phyloP scores from a whole-genome alignment of 2,113 vertebrate species.

The Corythoichthys intestinalis region DNA sequence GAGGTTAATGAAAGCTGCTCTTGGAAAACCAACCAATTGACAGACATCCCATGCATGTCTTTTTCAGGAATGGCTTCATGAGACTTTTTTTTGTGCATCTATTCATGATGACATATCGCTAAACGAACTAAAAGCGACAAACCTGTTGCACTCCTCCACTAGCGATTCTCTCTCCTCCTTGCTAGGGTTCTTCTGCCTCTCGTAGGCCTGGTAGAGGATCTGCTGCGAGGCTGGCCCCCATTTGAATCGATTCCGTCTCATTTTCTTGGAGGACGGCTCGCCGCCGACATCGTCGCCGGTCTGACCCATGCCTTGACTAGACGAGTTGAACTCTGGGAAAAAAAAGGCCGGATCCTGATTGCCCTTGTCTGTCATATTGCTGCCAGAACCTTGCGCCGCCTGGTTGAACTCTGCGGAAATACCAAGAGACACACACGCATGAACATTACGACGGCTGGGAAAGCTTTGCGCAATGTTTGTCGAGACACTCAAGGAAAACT shows the following conservation, averaged over 20 bases:
- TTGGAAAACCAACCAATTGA: too few species aligned
- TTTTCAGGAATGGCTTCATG: too few species aligned
- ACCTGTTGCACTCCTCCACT: constrained; percentile 99
- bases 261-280: constrained; percentile 96
- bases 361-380: constrained; percentile 89
- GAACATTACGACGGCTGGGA: neutral
- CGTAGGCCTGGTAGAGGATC: constrained; percentile 98
- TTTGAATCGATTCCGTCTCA: constrained; percentile 97
- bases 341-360: constrained; percentile 97
- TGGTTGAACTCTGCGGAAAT: constrained; percentile 96
- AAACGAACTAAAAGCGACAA: constrained; percentile 52
- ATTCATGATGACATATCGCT: too few species aligned
- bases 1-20: too few species aligned
- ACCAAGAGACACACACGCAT: constrained; percentile 62
- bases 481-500: constrained; percentile 56
- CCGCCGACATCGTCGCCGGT: constrained; percentile 79
- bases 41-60: too few species aligned
- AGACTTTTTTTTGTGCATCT: too few species aligned
- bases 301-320: constrained; percentile 82
- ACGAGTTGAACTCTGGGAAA: constrained; percentile 94
- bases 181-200: constrained; percentile 98
- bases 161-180: constrained; percentile 94
- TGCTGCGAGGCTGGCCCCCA: constrained; percentile 99
- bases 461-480: constrained; percentile 2
- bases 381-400: constrained; percentile 83